Base-by-base conservation (phyloP, 2,888 invertebrate species). In the Tetranychus piercei region DNA sequence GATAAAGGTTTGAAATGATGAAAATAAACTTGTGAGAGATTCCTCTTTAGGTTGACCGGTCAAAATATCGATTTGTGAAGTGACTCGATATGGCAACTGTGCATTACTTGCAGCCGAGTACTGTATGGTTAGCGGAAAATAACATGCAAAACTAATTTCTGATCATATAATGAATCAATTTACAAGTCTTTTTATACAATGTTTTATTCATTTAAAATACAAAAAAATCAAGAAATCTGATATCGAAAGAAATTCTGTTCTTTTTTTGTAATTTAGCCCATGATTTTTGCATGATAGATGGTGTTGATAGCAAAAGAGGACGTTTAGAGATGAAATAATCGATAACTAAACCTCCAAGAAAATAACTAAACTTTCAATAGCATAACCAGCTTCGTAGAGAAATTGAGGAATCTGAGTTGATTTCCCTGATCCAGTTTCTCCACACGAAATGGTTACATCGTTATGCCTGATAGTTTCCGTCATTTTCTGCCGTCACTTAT, bases 361-460 rank as follows among this genome's bases (percentile, higher is more conserved):
- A 84, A 80, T n/a, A n/a, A n/a, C n/a, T n/a, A 89, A 94, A 79
- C 87, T 86, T 0, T 81, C 83, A 79, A 84, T 83, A 0, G 94
- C 89, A 82, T 93, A 97, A 0, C 94, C 97, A 0, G 94, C 94
- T 85, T 99, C 99, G 80, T 94, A 97, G 0, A 99, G 86, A 81
- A 99, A 99, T 83, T 99, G 99, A 0, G 99, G 99, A 11, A 99
- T 88, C 84, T 99, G 99, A 0, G 99, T 99, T 0, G 99, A 99
- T 85, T 99, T 99, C 18, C 97, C 97, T 78, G 91, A 90, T 0
- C 95, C 94, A 43, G 96, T 97, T 85, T 94, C 95, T 75, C 97
- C 97, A 80, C 84, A 85, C 79, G 94, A 88, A 1, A 92, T 85
- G 76, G 94, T 89, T 73, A 83, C 83, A 43, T 88, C 86, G 84